Base-by-base conservation (phyloP, 2,888 invertebrate species). In the Ophion costatus region DNA sequence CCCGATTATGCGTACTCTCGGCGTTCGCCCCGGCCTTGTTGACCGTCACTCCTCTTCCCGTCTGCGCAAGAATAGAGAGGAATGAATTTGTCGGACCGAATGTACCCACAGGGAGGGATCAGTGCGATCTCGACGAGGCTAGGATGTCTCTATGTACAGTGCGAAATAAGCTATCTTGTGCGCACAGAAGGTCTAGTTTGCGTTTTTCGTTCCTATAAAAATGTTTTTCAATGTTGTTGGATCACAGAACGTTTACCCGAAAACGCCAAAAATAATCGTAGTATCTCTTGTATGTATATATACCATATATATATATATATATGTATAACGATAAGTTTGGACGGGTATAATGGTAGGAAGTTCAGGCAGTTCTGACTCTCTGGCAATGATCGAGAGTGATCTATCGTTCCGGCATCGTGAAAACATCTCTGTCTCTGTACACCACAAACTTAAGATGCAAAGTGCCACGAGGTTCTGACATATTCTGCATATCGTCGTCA, bases 361-460 rank as follows among this genome's bases (percentile, higher is more conserved):
- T 56, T 56, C 56, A n/a, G 56, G 56, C 17, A 9, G 0, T 57
- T 22, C 56, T 20, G 11, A 22, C 56, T 17, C 51, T 24, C 17
- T 78, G 86, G 80, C 88, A 89, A 83, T 91, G 91, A 91, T 91
- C 83, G 90, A 92, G 83, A 83, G 86, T 91, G 92, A 91, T 90
- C 87, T 84, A 91, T 91, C 75, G 89, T 82, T 74, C 73, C 22
- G 63, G 24, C 63, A 83, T 84, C 73, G 56, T 10, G 14, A 51
- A 67, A 77, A 73, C 42, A 71, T 75, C n/a, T 79, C 45, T 10
- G 22, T 56, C 22, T 42, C 59, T 75, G 29, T 20, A 17, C 14
- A 76, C 51, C 64, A 61, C 38, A 80, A 10, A 80, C 42, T 20
- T 9, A 11, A 17, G 22, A n/a, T 45, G 74, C 57, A 77, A 42